Evolutionary conservation across 1,140 invertebrate genomes (phyloP), one percentile per base, ranked within the genome.

Genomic region (Nixonia krombeini): DNA sequence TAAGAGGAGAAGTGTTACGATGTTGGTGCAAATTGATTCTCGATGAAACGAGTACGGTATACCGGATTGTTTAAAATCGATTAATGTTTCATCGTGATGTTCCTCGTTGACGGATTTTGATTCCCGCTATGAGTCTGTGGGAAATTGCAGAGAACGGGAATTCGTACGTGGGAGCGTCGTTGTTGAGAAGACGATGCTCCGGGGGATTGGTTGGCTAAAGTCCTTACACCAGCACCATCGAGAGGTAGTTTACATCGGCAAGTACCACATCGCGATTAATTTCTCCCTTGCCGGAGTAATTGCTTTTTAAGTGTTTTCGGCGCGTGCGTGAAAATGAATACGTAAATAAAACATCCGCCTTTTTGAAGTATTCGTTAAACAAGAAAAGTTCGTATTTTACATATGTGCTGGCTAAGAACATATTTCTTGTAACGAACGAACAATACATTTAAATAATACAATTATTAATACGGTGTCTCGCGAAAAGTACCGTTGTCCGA

Each of bases 211-310:
- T 70, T 72, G 63, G 64, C 63, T 70, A 38, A 49, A 56, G 63
- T 67, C 72, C 68, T 68, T 67, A 40, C 63, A 51, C 58, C 73
- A 76, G 76, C 46, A 78, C 75, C 79, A 76, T 81, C 75, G 76
- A 79, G 75, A 75, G 73, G 74, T 80, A 69, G 78, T 81, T 80
- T 76, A 75, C 80, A 82, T 82, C 75, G 58, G 45, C 58, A 53
- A 69, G 69, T 69, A 61, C 21, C 63, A 47, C 64, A 70, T 73
- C 72, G 72, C 72, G 75, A 80, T 80, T 79, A 79, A 76, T 75
- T 80, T 76, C 72, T 75, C 69, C 70, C 66, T 67, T 74, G 63
- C 61, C 23, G 25, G 45, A 62, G 66, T 65, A 75, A 80, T 80
- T 77, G 73, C 73, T 75, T 74, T 78, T 77, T 76, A 73, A 75